Conservation (phyloP, 2,888 invertebrate species). For the Aphidius colemani region DNA sequence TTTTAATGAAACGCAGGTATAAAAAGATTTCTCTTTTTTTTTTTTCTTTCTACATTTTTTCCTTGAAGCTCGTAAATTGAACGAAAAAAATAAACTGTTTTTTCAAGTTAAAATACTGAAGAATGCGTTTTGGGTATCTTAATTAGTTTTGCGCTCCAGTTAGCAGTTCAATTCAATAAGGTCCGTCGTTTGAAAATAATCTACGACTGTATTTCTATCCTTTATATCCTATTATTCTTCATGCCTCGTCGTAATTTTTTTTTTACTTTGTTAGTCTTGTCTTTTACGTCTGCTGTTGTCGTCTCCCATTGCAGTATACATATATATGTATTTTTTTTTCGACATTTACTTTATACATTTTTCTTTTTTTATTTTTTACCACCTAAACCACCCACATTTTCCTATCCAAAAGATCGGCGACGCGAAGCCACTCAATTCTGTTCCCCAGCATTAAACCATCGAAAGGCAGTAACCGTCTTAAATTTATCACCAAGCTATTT, state of each 20-base stretch:
- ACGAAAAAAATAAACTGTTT: neutral
- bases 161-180: conserved; percentile 29
- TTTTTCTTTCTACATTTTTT: neutral
- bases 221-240: conserved; percentile 15
- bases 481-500: conserved; percentile 55
- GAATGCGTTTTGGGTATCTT: neutral
- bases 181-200: conserved; percentile 26
- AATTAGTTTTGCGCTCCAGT: conserved; percentile 25
- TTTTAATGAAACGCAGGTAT: no score
- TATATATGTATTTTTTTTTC: conserved; percentile 2
- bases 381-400: conserved; percentile 31
- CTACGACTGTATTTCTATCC: conserved; percentile 18
- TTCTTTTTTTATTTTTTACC: conserved; percentile 28
- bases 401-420: conserved; percentile 40
- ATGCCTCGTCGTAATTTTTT: conserved; percentile 8
- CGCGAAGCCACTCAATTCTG: conserved; percentile 48
- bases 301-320: conserved; percentile 7
- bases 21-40: no score
- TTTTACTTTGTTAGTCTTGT: conserved; percentile 7
- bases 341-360: neutral
- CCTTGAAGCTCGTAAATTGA: neutral
- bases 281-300: conserved; percentile 9
- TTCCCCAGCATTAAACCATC: conserved; percentile 53
- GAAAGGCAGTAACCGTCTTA: conserved; percentile 54
- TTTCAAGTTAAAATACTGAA: neutral